Percentiles rank a stretch among this genome's conserved stretches.
Conservation (phyloP, 2,888 invertebrate species). For the Eustalomyia histrio region DNA sequence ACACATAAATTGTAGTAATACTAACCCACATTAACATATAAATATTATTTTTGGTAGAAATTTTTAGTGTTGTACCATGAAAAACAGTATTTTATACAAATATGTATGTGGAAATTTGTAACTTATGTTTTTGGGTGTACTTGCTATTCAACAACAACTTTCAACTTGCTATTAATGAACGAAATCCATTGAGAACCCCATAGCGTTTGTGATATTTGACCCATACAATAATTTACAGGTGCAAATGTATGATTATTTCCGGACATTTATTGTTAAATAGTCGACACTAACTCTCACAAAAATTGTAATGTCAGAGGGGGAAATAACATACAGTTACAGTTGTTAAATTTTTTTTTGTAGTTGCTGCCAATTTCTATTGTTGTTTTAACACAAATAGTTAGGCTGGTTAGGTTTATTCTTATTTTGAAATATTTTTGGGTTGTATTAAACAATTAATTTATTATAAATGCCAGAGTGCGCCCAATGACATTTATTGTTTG, state of each 20-base stretch:
- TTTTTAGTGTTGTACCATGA: neutral
- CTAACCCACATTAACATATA: conserved; percentile 58
- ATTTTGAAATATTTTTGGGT: conserved; percentile 19
- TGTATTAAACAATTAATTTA: conserved; percentile 51
- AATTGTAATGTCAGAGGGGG: neutral
- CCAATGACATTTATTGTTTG: conserved; percentile 41
- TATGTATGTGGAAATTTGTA: neutral
- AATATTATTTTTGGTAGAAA: neutral
- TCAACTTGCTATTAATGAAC: neutral
- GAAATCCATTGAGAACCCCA: conserved; percentile 7
- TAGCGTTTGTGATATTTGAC: conserved; percentile 43
- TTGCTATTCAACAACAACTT: neutral
- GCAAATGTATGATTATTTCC: conserved; percentile 66
- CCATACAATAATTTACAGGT: conserved; percentile 65
- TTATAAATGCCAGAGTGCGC: conserved; percentile 28
- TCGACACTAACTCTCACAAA: conserved; percentile 18
- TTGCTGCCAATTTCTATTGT: conserved; percentile 21
- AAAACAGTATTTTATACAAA: neutral
- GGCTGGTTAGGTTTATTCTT: conserved; percentile 16
- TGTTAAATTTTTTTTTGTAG: conserved; percentile 14
- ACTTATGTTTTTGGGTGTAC: neutral
- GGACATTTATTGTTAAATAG: conserved; percentile 52
- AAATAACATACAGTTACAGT: neutral
- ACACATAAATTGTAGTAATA: conserved; percentile 54
- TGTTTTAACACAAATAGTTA: neutral